These are phyloP conservation scores for Lasioglossum calceatum DNA, from an alignment of 2,888 invertebrate genomes.

Conservation along the genomic window DNA sequence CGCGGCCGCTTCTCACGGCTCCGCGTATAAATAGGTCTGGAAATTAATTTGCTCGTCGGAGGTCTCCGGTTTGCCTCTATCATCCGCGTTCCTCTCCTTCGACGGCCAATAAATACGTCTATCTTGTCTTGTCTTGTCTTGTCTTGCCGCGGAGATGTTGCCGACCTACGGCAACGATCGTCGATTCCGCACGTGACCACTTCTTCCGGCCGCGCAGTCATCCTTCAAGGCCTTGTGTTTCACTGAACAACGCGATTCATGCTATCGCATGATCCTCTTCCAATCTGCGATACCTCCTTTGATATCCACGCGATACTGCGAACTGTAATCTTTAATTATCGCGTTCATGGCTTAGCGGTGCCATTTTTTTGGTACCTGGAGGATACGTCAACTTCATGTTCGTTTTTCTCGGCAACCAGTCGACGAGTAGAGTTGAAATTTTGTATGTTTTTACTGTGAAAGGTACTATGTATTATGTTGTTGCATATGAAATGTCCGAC, in stretches of 20 bases:
- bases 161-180: constrained; percentile 49
- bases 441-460: background rate
- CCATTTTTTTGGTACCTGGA: background rate
- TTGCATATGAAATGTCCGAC: no score
- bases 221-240: constrained; percentile 16
- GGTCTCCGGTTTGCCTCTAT: constrained; percentile 10
- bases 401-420: background rate
- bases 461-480: background rate
- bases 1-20: constrained; percentile 48
- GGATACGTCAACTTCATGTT: background rate
- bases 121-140: background rate
- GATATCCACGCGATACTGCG: background rate
- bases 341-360: background rate
- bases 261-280: background rate
- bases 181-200: constrained; percentile 29
- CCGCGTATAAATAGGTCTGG: constrained; percentile 53
- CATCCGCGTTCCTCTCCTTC: constrained; percentile 41
- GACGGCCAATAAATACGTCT: constrained; percentile 34
- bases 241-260: background rate
- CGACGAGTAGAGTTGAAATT: background rate
- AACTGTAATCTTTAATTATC: background rate
- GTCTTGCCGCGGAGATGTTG: constrained; percentile 17
- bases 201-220: constrained; percentile 8
- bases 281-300: background rate
- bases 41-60: constrained; percentile 49